Percentiles rank a stretch among this genome's conserved stretches.
Conservation (phyloP, 2,797 vertebrate species). For the Pseudochirops cupreus region DNA sequence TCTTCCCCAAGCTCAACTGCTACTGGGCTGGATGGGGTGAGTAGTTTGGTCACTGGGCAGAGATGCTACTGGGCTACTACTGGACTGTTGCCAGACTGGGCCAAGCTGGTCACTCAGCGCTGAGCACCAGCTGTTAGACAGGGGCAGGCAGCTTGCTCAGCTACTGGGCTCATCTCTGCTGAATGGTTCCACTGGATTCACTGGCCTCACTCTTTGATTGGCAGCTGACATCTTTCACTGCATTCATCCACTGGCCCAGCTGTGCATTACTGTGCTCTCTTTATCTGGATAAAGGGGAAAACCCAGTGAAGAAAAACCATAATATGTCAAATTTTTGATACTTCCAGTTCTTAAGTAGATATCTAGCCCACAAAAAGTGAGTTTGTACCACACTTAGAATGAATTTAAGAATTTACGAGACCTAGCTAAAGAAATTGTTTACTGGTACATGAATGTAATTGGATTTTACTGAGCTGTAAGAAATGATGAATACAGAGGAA, state of each 20-base stretch:
- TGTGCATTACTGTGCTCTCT: neutral
- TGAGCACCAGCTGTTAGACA: neutral
- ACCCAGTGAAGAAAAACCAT: neutral
- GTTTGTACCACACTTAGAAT: neutral
- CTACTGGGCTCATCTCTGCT: neutral
- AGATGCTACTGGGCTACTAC: neutral
- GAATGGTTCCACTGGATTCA: neutral
- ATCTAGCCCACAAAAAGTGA: neutral
- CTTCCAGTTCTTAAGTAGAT: neutral
- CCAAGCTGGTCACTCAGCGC: neutral
- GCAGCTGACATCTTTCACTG: neutral
- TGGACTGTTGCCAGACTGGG: neutral
- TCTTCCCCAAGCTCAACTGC: neutral
- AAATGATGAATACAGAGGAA: neutral
- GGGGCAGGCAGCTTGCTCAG: neutral
- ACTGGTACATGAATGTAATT: neutral
- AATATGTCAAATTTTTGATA: neutral
- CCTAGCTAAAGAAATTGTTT: neutral
- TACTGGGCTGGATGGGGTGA: neutral
- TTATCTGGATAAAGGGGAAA: constrained; percentile 8
- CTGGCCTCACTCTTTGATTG: neutral
- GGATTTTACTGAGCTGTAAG: neutral
- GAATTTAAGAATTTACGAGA: constrained; percentile 6
- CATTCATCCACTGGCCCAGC: neutral
- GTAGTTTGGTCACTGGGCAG: neutral